A percentile compares a stretch with the other conserved stretches of the same genome.
phyloP scores from a whole-genome alignment of 2,113 vertebrate genomes.

The Spea multiplicata region DNA sequence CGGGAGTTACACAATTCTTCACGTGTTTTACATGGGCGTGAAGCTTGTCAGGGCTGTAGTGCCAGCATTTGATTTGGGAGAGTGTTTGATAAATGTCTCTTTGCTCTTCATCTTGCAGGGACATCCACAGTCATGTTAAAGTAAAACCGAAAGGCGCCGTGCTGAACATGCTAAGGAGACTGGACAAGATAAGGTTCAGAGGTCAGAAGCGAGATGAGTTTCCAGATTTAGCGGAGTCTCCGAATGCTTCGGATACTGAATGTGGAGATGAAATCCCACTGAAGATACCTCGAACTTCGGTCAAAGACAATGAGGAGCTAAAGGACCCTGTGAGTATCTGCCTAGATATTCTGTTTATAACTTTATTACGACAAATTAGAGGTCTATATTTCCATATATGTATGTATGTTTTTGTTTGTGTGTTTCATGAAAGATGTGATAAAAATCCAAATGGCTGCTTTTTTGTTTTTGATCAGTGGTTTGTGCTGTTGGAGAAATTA shows the following conservation, averaged over 20 bases:
- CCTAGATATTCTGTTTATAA: too few species aligned
- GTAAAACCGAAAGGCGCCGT: slow-evolving; percentile 87
- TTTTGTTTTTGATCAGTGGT: too few species aligned
- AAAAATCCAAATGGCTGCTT: too few species aligned
- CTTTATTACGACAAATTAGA: too few species aligned
- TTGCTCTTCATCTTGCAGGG: slow-evolving; percentile 64
- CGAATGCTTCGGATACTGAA: slow-evolving; percentile 92
- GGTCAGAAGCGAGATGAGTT: slow-evolving; percentile 95
- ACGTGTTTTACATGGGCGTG: slow-evolving; percentile 21
- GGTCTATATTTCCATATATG: too few species aligned
- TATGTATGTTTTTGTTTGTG: too few species aligned
- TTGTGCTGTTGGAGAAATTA: too few species aligned
- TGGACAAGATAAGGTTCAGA: slow-evolving; percentile 98
- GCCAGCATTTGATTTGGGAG: not conserved
- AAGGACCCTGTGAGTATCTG: slow-evolving; percentile 86
- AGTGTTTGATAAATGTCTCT: slow-evolving; percentile 15
- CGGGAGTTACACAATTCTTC: not conserved
- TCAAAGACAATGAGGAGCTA: slow-evolving; percentile 81
- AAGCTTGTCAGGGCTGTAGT: not conserved
- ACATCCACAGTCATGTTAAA: slow-evolving; percentile 91
- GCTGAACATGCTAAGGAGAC: slow-evolving; percentile 97
- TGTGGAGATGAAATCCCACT: slow-evolving; percentile 82
- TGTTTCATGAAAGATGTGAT: too few species aligned
- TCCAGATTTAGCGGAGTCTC: slow-evolving; percentile 90
- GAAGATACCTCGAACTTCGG: slow-evolving; percentile 72